Conservation (phyloP, 1,140 invertebrate species). For the Magallana ariakensis region DNA sequence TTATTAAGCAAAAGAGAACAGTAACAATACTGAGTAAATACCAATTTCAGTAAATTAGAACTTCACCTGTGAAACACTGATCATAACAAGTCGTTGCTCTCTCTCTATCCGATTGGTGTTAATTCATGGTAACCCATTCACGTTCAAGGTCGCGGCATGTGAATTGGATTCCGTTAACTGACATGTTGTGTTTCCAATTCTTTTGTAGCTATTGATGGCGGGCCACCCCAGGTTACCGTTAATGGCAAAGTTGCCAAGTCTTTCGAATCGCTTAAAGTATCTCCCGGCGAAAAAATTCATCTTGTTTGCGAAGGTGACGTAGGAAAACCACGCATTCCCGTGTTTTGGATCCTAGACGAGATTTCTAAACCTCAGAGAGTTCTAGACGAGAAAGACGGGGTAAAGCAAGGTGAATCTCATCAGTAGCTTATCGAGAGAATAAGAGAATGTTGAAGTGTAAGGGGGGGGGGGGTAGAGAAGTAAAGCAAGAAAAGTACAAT, state of each 20-base stretch:
- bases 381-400: background rate
- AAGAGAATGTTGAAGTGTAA: too few relatives aligned
- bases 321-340: background rate
- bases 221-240: background rate
- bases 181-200: background rate
- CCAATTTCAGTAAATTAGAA: too few relatives aligned
- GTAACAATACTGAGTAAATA: too few relatives aligned
- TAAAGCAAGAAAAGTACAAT: too few relatives aligned
- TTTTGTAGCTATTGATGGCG: slow-evolving; percentile 26
- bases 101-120: background rate
- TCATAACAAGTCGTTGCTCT: too few relatives aligned
- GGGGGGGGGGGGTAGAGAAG: too few relatives aligned
- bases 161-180: background rate
- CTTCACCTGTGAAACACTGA: too few relatives aligned
- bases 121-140: background rate
- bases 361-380: background rate
- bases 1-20: too few relatives aligned
- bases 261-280: background rate
- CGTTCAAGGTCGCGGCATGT: background rate
- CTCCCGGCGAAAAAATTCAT: slow-evolving; percentile 4
- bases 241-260: background rate
- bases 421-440: too few relatives aligned
- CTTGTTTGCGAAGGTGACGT: slow-evolving; percentile 4
- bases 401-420: background rate
- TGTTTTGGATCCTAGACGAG: background rate